These are phyloP conservation scores for Subacronicta megacephala DNA, from an alignment of 2,888 invertebrate genomes.

Conservation along the genomic window DNA sequence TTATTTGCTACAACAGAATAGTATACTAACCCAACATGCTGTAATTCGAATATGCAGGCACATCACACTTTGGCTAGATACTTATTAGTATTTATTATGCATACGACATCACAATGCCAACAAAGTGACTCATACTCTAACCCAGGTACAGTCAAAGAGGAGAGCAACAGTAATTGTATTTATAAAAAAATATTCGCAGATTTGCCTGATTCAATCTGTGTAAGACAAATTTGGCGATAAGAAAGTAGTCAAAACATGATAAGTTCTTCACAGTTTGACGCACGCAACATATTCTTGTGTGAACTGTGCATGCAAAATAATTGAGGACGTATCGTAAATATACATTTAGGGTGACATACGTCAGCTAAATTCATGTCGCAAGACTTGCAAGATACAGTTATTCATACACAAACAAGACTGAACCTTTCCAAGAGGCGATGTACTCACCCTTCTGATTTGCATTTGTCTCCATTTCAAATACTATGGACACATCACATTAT, in stretches of 20 bases:
- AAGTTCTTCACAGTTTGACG: slow-evolving; percentile 53
- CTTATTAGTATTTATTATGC: slow-evolving; percentile 77
- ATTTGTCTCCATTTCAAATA: slow-evolving; percentile 84
- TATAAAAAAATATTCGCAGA: slow-evolving; percentile 42
- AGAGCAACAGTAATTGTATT: slow-evolving; percentile 39
- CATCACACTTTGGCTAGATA: slow-evolving; percentile 62
- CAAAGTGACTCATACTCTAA: slow-evolving; percentile 78
- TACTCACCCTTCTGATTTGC: slow-evolving; percentile 85
- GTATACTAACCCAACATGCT: slow-evolving; percentile 43
- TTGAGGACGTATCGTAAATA: slow-evolving; percentile 33
- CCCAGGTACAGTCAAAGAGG: slow-evolving; percentile 51
- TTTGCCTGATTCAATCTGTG: slow-evolving; percentile 38
- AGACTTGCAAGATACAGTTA: slow-evolving; percentile 82
- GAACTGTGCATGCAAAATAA: slow-evolving; percentile 9
- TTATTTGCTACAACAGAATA: slow-evolving; percentile 13
- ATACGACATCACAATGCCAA: slow-evolving; percentile 83
- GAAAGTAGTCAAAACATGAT: slow-evolving; percentile 61
- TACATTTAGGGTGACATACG: slow-evolving; percentile 62
- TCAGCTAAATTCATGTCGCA: slow-evolving; percentile 76
- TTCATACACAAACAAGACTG: slow-evolving; percentile 84
- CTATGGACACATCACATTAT: slow-evolving; percentile 81
- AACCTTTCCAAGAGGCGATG: slow-evolving; percentile 61
- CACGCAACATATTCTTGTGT: slow-evolving; percentile 37
- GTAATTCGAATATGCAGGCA: slow-evolving; percentile 51
- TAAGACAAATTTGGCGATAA: slow-evolving; percentile 55